Evolutionary conservation across 2,113 vertebrate genomes (phyloP).

Genomic region (Zosterops borbonicus): DNA sequence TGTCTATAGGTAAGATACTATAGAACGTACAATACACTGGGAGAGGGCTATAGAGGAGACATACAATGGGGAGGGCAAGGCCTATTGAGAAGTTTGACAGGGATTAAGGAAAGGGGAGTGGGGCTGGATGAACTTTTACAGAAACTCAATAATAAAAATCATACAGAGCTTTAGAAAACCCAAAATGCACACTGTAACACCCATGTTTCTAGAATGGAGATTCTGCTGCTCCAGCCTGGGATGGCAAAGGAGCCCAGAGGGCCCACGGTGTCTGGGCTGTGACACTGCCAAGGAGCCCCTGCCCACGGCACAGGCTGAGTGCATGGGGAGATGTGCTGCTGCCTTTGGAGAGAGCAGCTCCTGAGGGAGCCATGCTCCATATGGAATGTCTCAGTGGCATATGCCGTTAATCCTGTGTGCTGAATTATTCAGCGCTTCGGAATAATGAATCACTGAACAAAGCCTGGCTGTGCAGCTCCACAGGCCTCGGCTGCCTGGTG

Average conservation of each 20-base stretch:
- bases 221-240: background rate
- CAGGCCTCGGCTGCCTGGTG: background rate
- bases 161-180: no score
- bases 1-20: no score
- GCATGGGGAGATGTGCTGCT: background rate
- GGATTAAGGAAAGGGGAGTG: no score
- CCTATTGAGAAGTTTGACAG: no score
- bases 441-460: constrained; percentile 21
- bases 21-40: no score
- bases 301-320: background rate
- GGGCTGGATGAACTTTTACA: no score
- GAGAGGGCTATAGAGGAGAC: no score
- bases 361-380: background rate
- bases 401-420: background rate
- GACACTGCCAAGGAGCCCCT: background rate
- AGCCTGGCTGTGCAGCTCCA: background rate
- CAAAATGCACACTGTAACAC: no score
- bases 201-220: background rate
- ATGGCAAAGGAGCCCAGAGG: background rate
- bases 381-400: background rate
- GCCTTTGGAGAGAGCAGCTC: background rate
- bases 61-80: no score
- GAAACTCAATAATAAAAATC: no score
- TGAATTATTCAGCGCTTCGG: constrained; percentile 46
- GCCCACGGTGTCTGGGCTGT: fast-evolving